phyloP scores from a whole-genome alignment of 2,113 vertebrate species.

The Pseudorasbora parva region DNA sequence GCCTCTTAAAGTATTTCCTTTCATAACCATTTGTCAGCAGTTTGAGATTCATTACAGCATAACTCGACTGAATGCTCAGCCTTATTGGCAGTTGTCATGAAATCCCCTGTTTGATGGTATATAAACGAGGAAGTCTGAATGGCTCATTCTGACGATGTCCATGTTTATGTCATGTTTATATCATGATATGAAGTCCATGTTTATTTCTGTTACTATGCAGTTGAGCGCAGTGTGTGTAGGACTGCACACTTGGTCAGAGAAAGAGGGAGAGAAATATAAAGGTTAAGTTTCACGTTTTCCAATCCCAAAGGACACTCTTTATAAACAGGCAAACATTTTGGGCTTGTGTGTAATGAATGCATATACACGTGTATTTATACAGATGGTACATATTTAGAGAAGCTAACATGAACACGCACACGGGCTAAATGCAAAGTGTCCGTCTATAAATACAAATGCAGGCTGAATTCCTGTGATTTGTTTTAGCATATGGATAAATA shows the following conservation, averaged over 20 bases:
- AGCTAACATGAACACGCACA: slow-evolving; percentile 22
- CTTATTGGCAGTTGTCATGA: not conserved
- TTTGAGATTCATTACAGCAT: not conserved
- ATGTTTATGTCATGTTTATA: too few relatives aligned
- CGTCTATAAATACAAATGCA: slow-evolving; percentile 11
- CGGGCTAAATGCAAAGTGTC: slow-evolving; percentile 15
- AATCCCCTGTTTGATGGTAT: not conserved
- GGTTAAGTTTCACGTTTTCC: slow-evolving; percentile 22
- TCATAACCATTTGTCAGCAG: not conserved
- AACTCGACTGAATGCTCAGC: not conserved
- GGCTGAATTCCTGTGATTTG: not conserved
- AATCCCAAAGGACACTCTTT: slow-evolving; percentile 5
- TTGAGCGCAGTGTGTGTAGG: not conserved
- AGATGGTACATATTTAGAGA: slow-evolving; percentile 35
- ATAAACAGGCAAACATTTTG: slow-evolving; percentile 29
- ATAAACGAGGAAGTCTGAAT: not conserved
- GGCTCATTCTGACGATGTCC: not conserved
- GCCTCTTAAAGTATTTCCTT: not conserved
- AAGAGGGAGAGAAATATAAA: slow-evolving; percentile 1
- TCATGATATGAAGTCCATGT: too few relatives aligned
- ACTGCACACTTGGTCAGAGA: not conserved
- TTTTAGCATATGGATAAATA: slow-evolving; percentile 18
- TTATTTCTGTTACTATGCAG: slow-evolving; percentile 4
- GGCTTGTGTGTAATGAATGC: slow-evolving; percentile 28
- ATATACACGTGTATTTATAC: slow-evolving; percentile 28